These are phyloP conservation scores for Euura saliciscinereae DNA, from an alignment of 1,140 invertebrate genomes.

Conservation along the genomic window DNA sequence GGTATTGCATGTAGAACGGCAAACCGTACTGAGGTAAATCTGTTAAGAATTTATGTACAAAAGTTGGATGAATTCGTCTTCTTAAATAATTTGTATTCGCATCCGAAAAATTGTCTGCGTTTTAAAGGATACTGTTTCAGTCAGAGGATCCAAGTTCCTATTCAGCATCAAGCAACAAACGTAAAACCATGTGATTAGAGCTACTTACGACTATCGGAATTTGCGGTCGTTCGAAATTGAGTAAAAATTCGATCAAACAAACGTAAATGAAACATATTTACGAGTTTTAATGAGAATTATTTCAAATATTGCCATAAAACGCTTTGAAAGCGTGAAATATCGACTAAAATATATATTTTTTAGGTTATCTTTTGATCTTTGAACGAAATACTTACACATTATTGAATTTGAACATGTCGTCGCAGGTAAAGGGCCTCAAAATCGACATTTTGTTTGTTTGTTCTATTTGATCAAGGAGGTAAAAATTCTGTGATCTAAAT, in stretches of 20 bases:
- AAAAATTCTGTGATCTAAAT: too few relatives aligned
- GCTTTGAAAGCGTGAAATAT: neutral
- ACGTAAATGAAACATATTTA: conserved; percentile 21
- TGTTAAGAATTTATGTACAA: conserved; percentile 12
- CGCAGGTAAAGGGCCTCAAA: conserved; percentile 88
- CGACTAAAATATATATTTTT: neutral
- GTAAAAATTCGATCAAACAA: conserved; percentile 11
- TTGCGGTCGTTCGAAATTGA: neutral
- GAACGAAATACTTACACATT: conserved; percentile 81
- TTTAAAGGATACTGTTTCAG: conserved; percentile 85
- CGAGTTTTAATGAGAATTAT: conserved; percentile 5
- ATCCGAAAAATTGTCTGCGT: conserved; percentile 9
- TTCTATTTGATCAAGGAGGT: too few relatives aligned
- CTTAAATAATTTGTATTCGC: too few relatives aligned
- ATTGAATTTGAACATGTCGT: conserved; percentile 96
- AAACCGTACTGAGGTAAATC: conserved; percentile 78
- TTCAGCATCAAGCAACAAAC: conserved; percentile 41
- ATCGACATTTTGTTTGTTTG: conserved; percentile 82
- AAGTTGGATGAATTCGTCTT: too few relatives aligned
- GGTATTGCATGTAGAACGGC: conserved; percentile 97
- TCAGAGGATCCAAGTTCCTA: conserved; percentile 95
- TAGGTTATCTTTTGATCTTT: conserved; percentile 11
- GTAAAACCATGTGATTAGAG: too few relatives aligned
- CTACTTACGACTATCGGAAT: too few relatives aligned
- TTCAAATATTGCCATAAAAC: neutral